Base-by-base conservation (phyloP, 2,888 invertebrate species). In the Ormia ochracea region DNA sequence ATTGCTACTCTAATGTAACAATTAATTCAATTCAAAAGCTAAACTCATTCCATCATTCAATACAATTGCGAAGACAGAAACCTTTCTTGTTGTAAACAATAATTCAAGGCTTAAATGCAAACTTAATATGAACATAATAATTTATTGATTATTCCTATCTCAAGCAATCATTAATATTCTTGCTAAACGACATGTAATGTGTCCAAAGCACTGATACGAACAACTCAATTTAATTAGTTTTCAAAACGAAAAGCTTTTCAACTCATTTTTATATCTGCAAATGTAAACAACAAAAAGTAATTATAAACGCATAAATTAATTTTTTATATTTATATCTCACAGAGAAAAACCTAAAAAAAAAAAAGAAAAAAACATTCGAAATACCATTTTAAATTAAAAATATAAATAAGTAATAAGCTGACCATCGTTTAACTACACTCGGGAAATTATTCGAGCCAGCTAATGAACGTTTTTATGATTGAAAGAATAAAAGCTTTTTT, bases 161-260 rank as follows among this genome's bases (percentile, higher is more conserved):
- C 33, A 33, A 10, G 7, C 6, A 9, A 33, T 33, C 33, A 33
- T 33, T 33, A 33, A 33, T 6, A 33, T 33, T 5, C 3, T 33
- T 6, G 33, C n/a, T n/a, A n/a, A n/a, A n/a, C n/a, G n/a, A n/a
- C n/a, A 9, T 33, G 33, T 33, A 9, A 33, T 33, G 33, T 74
- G 65, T 74, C 65, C 38, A 59, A 66, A 45, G 45, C 50, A 50
- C 26, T 43, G 23, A 33, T 61, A 61, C 33, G 61, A 68, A 75
- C 75, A 75, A 68, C 75, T 75, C 54, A 52, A 75, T 75, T 68
- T 66, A 74, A 74, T 66, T 59, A 61, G 59, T 61, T 68, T 56
- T 33, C 28, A 5, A 45, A 68, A 45, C 17, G 2, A 17, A 66
- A 52, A 17, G 14, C 10, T n/a, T 26, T n/a, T n/a, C n/a, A 21